These are phyloP conservation scores for Gasterosteus aculeatus DNA, from an alignment of 2,113 vertebrate species.

Conservation along the genomic window DNA sequence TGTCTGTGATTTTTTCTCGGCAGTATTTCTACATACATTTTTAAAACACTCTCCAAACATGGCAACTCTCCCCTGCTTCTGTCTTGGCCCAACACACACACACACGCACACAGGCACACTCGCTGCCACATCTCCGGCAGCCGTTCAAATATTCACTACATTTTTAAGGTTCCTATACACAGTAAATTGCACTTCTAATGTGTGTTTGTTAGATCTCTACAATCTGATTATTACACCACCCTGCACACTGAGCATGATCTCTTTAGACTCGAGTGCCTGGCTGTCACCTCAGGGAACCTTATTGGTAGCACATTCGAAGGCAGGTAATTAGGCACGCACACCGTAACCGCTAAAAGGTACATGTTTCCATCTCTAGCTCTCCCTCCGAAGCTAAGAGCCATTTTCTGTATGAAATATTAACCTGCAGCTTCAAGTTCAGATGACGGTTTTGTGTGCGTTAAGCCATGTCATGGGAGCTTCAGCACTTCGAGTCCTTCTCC, in stretches of 20 bases:
- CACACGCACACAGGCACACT: not conserved
- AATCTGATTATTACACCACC: constrained; percentile 1
- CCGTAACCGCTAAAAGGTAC: constrained; percentile 54
- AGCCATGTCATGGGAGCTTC: constrained; percentile 14
- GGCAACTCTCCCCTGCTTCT: not conserved
- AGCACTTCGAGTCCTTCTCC: constrained; percentile 2
- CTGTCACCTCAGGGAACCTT: constrained; percentile 15
- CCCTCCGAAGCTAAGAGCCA: constrained; percentile 36
- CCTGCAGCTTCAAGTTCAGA: constrained; percentile 45
- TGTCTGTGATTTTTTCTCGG: not conserved
- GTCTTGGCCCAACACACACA: not conserved
- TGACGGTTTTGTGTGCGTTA: constrained; percentile 29
- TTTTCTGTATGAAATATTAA: constrained; percentile 75
- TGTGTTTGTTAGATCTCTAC: constrained; percentile 2
- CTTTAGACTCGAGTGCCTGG: not conserved
- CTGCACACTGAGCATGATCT: not conserved
- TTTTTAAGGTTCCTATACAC: constrained; percentile 4
- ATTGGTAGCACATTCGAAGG: not conserved
- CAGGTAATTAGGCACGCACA: constrained; percentile 30
- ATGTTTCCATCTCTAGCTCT: constrained; percentile 36
- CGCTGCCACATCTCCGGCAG: not conserved
- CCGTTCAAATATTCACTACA: constrained; percentile 39
- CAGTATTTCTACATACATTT: constrained; percentile 43
- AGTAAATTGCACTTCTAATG: not conserved
- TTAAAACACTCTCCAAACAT: constrained; percentile 28